Percentiles rank a stretch among this genome's conserved stretches.
These are phyloP conservation scores for Leucosticte australis DNA, from an alignment of 2,113 vertebrate species.

Conservation along the genomic window DNA sequence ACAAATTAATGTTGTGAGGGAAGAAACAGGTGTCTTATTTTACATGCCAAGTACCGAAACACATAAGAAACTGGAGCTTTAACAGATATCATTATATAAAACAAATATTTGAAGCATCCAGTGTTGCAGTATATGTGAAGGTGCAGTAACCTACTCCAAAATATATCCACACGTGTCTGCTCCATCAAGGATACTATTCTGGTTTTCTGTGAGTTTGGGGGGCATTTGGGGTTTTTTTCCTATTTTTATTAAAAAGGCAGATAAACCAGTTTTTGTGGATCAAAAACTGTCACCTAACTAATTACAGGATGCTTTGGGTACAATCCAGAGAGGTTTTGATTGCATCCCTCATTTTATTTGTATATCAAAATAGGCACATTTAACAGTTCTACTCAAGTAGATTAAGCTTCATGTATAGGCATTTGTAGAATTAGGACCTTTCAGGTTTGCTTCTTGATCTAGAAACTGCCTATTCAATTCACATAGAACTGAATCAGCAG, in stretches of 20 bases:
- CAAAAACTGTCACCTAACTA: background rate
- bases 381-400: background rate
- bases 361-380: background rate
- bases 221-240: accelerated
- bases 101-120: background rate
- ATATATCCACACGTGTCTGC: background rate
- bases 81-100: background rate
- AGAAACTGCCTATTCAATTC: constrained; percentile 8
- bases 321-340: background rate
- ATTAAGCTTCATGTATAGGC: background rate
- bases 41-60: background rate
- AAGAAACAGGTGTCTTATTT: background rate
- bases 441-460: background rate
- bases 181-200: background rate
- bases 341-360: background rate
- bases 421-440: background rate
- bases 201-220: background rate
- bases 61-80: background rate
- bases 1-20: background rate
- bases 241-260: background rate
- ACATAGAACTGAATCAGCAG: constrained; percentile 52
- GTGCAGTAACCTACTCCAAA: background rate
- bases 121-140: background rate
- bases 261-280: background rate
- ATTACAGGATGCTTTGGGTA: background rate